A percentile compares a stretch with the other conserved stretches of the same genome.
These are phyloP conservation scores for Drosophila sucinea DNA, from an alignment of 1,140 invertebrate species.

Conservation along the genomic window DNA sequence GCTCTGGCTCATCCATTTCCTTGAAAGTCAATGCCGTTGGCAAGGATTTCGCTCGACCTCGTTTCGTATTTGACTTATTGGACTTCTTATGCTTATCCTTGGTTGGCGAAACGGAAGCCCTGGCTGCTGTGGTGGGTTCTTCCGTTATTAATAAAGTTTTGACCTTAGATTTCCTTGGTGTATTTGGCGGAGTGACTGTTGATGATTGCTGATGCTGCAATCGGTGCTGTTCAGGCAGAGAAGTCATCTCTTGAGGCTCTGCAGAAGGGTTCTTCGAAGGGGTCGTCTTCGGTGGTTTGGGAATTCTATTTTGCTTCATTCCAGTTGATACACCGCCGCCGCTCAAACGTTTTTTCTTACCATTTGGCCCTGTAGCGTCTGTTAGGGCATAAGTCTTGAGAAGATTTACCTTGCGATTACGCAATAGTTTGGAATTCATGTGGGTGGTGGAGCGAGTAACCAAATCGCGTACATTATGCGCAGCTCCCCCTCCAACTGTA, in stretches of 20 bases:
- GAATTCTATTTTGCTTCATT: slow-evolving; percentile 10
- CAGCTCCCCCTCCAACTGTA: slow-evolving; percentile 10
- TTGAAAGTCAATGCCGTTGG: slow-evolving; percentile 8
- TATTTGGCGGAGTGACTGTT: neutral
- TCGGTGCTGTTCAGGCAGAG: slow-evolving; percentile 33
- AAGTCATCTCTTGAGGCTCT: slow-evolving; percentile 13
- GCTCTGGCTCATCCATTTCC: neutral
- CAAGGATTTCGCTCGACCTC: slow-evolving; percentile 35
- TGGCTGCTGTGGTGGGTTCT: neutral
- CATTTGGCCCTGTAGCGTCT: slow-evolving; percentile 26
- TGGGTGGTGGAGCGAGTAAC: slow-evolving; percentile 65
- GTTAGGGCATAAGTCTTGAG: slow-evolving; percentile 63
- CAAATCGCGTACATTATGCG: slow-evolving; percentile 35
- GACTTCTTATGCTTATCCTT: neutral
- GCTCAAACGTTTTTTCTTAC: slow-evolving; percentile 41
- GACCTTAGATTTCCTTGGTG: neutral
- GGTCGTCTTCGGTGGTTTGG: slow-evolving; percentile 22
- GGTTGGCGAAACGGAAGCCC: neutral
- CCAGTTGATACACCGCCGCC: slow-evolving; percentile 24
- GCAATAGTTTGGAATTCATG: slow-evolving; percentile 65
- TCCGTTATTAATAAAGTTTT: neutral
- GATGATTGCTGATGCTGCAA: slow-evolving; percentile 40
- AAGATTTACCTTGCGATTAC: slow-evolving; percentile 65
- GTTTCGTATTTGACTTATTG: neutral
- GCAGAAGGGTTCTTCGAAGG: neutral